Evolutionary conservation across 2,113 vertebrate genomes (phyloP).

Genomic region (Anolis carolinensis): DNA sequence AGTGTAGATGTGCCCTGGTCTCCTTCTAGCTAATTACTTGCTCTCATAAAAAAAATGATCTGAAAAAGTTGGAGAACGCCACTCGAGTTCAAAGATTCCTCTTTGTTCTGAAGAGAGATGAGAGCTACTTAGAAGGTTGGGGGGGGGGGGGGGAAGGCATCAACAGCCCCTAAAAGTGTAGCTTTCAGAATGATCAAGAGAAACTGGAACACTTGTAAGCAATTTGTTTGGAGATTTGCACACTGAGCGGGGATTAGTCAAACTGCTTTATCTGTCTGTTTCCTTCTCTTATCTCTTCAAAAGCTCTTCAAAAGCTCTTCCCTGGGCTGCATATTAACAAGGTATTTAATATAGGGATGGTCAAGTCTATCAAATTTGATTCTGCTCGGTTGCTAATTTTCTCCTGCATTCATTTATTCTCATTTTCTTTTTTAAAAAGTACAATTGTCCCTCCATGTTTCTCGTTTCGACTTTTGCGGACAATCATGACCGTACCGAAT

Average conservation of each 20-base stretch:
- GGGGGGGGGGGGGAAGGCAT: not conserved
- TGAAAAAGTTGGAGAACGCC: constrained; percentile 36
- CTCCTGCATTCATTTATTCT: not conserved
- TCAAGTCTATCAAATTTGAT: too few relatives aligned
- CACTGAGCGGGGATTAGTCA: constrained; percentile 6
- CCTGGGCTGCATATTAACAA: not conserved
- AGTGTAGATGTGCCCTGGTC: constrained; percentile 24
- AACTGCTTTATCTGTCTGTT: not conserved
- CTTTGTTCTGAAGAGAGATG: not conserved
- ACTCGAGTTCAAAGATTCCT: constrained; percentile 40
- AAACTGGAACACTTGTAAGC: fast-evolving
- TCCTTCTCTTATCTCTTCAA: not conserved
- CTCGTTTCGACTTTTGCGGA: too few relatives aligned
- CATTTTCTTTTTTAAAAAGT: too few relatives aligned
- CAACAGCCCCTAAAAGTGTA: constrained; percentile 9
- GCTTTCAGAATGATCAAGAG: fast-evolving
- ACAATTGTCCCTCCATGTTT: too few relatives aligned
- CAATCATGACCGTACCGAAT: too few relatives aligned
- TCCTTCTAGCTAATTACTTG: constrained; percentile 46
- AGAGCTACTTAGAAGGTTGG: not conserved
- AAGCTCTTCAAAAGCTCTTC: fast-evolving
- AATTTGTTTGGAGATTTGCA: not conserved
- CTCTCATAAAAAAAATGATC: constrained; percentile 44
- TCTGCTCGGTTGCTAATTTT: too few relatives aligned
- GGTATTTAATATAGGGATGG: not conserved